Evolutionary conservation across 2,888 invertebrate species (phyloP).

Genomic region (Trichopria drosophilae): DNA sequence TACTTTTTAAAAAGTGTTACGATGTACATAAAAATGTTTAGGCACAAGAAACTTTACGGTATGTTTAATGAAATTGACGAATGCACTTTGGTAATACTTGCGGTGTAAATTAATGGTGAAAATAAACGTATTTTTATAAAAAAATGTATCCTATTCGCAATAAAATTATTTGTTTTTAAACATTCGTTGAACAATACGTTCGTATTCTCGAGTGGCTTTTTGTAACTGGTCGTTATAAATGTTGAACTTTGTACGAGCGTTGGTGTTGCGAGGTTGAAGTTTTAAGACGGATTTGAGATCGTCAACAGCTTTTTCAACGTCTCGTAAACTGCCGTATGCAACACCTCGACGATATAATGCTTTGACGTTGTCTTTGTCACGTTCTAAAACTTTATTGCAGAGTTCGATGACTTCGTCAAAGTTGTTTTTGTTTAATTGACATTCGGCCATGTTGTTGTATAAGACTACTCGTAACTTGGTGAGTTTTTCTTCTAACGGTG

Average conservation of each 20-base stretch:
- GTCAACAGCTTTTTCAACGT: slow-evolving; percentile 69
- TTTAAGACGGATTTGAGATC: slow-evolving; percentile 63
- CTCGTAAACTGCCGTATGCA: slow-evolving; percentile 61
- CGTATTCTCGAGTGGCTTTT: slow-evolving; percentile 65
- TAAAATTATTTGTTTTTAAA: too few relatives aligned
- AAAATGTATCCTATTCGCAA: too few relatives aligned
- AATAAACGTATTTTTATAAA: slow-evolving; percentile 48
- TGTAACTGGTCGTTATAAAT: slow-evolving; percentile 64
- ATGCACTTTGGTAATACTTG: slow-evolving; percentile 27
- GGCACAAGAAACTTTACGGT: slow-evolving; percentile 11
- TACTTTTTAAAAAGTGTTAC: too few relatives aligned
- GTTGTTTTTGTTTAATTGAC: slow-evolving; percentile 71
- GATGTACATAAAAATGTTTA: slow-evolving; percentile 10
- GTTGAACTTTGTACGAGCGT: slow-evolving; percentile 64
- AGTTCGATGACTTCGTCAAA: slow-evolving; percentile 69
- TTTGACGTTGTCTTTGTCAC: slow-evolving; percentile 59
- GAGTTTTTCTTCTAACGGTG: slow-evolving; percentile 61
- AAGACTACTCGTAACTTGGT: slow-evolving; percentile 67
- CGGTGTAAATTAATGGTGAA: slow-evolving; percentile 44
- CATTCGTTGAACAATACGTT: slow-evolving; percentile 65
- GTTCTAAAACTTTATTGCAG: slow-evolving; percentile 60
- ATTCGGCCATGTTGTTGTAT: slow-evolving; percentile 82
- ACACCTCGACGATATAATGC: slow-evolving; percentile 61
- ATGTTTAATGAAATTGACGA: slow-evolving; percentile 10
- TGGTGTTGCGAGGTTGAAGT: slow-evolving; percentile 69